phyloP scores from a whole-genome alignment of 2,888 invertebrate genomes.

The Neria commutata region DNA sequence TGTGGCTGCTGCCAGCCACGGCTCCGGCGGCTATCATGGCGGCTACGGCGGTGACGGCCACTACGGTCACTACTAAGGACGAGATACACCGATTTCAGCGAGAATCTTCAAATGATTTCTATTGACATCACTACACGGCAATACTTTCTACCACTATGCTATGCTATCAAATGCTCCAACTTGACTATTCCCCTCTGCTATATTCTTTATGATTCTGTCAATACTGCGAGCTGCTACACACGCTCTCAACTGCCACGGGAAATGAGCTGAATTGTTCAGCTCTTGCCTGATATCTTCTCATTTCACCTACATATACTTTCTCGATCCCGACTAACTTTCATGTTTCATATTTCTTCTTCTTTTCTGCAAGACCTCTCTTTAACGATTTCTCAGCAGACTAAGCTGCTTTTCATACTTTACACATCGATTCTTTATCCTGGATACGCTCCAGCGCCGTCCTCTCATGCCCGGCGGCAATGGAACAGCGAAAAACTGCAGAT shows the following conservation, averaged over 20 bases:
- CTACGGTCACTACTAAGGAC: slow-evolving; percentile 44
- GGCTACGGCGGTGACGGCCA: slow-evolving; percentile 43
- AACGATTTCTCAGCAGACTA: no score
- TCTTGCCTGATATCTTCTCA: slow-evolving; percentile 17
- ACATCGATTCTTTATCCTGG: slow-evolving; percentile 15
- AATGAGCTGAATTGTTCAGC: slow-evolving; percentile 13
- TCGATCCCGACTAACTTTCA: slow-evolving; percentile 8
- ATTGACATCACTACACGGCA: slow-evolving; percentile 29
- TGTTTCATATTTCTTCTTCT: slow-evolving; percentile 1
- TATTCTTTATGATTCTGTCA: neutral
- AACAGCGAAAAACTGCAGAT: no score
- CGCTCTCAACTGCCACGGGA: slow-evolving; percentile 19
- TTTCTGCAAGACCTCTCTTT: neutral
- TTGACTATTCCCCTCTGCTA: neutral
- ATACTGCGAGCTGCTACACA: slow-evolving; percentile 23
- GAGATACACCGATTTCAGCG: slow-evolving; percentile 21
- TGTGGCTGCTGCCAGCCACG: slow-evolving; percentile 56
- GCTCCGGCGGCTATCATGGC: slow-evolving; percentile 36
- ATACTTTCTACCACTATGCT: slow-evolving; percentile 17
- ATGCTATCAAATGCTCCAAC: neutral
- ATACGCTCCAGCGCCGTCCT: neutral
- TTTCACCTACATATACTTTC: slow-evolving; percentile 1
- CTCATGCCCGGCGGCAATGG: no score
- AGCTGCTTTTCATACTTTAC: slow-evolving; percentile 11
- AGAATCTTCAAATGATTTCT: slow-evolving; percentile 25